Percentiles rank a stretch among this genome's conserved stretches.
These are phyloP conservation scores for Ectemnius continuus DNA, from an alignment of 2,888 invertebrate species.

Conservation along the genomic window DNA sequence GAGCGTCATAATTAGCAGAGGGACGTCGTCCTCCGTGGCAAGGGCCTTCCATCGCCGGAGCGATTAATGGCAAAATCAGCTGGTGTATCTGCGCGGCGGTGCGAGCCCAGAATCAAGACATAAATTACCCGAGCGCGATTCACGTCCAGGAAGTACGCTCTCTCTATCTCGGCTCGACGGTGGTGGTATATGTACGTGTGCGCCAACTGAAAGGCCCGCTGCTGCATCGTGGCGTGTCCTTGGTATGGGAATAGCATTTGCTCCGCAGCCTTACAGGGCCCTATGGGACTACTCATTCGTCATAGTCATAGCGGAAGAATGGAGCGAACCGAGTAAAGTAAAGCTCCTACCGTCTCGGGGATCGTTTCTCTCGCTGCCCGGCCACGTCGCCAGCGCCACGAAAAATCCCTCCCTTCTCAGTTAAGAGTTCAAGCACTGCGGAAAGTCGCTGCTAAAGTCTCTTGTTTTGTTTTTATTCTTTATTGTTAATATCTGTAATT, in stretches of 20 bases:
- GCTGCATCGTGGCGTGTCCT: constrained; percentile 34
- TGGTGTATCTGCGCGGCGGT: constrained; percentile 29
- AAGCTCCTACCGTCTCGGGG: constrained; percentile 24
- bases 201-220: constrained; percentile 19
- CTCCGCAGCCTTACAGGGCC: constrained; percentile 27
- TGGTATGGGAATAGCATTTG: constrained; percentile 43
- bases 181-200: constrained; percentile 11
- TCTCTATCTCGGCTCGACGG: too few relatives aligned
- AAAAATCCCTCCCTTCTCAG: too few relatives aligned
- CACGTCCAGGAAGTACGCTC: constrained; percentile 41
- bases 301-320: constrained; percentile 49
- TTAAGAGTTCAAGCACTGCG: too few relatives aligned
- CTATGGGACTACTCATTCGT: constrained; percentile 48
- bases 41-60: constrained; percentile 11
- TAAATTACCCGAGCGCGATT: constrained; percentile 37
- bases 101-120: constrained; percentile 23
- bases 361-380: constrained; percentile 20
- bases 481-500: too few relatives aligned
- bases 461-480: too few relatives aligned
- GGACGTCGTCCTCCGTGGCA: constrained; percentile 18
- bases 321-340: constrained; percentile 37
- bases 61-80: constrained; percentile 31
- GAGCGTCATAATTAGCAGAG: constrained; percentile 19
- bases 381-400: too few relatives aligned
- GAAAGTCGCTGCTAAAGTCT: too few relatives aligned